Evolutionary conservation across 2,888 invertebrate species (phyloP).

Genomic region (Dasypolia templi): DNA sequence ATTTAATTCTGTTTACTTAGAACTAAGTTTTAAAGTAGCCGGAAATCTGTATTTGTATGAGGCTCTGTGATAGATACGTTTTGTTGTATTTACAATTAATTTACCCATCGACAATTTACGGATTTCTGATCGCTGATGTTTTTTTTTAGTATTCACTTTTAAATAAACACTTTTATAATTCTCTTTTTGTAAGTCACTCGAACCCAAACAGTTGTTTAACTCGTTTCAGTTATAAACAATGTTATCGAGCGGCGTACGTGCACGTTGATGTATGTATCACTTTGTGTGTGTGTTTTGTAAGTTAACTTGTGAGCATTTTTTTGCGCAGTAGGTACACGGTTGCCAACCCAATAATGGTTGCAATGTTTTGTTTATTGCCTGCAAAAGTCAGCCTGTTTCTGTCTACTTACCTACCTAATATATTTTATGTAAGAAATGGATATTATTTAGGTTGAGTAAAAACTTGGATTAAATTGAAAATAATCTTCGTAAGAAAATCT

Average conservation of each 20-base stretch:
- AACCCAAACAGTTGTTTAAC: conserved; percentile 21
- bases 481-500: background rate
- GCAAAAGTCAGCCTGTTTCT: background rate
- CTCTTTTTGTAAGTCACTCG: conserved; percentile 3
- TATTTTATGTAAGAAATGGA: too few species aligned
- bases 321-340: conserved; percentile 34
- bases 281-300: conserved; percentile 45
- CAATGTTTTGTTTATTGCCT: background rate
- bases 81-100: background rate
- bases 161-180: conserved; percentile 5
- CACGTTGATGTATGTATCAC: conserved; percentile 32
- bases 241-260: conserved; percentile 51
- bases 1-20: background rate
- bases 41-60: background rate
- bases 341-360: background rate
- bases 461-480: background rate
- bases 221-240: conserved; percentile 49
- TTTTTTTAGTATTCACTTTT: too few species aligned
- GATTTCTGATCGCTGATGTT: too few species aligned
- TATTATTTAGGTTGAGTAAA: background rate
- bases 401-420: background rate
- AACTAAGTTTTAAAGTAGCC: background rate
- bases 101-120: background rate
- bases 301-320: conserved; percentile 40
- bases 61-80: background rate